Evolutionary conservation across 2,888 invertebrate species (phyloP), one percentile per base, ranked within the genome.

Genomic region (Bellardia pandia): DNA sequence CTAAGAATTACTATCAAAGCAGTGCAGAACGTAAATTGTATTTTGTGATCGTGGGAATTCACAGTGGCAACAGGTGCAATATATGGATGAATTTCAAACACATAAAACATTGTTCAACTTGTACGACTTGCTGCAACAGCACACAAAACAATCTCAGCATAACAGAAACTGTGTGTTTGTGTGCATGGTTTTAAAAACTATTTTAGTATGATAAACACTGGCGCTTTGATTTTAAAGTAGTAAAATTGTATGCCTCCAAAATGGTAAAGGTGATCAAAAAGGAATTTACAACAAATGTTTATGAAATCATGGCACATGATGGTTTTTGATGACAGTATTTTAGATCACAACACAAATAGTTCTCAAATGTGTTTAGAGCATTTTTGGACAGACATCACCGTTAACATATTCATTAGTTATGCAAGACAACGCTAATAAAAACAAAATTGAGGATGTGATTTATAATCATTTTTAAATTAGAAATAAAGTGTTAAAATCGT

Each of bases 31-130:
- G 51, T 71, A 71, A 81, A 81, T 75, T 51, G 56, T 51, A 30
- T 69, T 58, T 81, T 86, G 74, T 69, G 86, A 88, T 86, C 88
- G 88, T 88, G 88, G 88, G 88, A 88, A 88, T 82, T 87, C 66
- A 84, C 83, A 74, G 86, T 84, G 86, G 86, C 87, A 88, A 88
- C 87, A 88, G 87, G 87, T 87, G 88, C 84, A 85, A 87, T 72
- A 82, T 85, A 85, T 80, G 69, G 75, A 80, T 80, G 79, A 62
- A 79, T 68, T 62, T 69, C 56, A 80, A 76, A 71, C 37, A 85
- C 62, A 85, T 42, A 56, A 76, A 75, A 80, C 30, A 69, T 68
- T 79, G 48, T 85, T 71, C 42, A 56, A 77, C 53, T 45, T 74
- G 62, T 62, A 30, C 16, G n/a, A 75, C 60, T 68, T 79, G 74